Conservation (phyloP, 64 coral and sea anemone species). For the Cladopsammia gracilis region DNA sequence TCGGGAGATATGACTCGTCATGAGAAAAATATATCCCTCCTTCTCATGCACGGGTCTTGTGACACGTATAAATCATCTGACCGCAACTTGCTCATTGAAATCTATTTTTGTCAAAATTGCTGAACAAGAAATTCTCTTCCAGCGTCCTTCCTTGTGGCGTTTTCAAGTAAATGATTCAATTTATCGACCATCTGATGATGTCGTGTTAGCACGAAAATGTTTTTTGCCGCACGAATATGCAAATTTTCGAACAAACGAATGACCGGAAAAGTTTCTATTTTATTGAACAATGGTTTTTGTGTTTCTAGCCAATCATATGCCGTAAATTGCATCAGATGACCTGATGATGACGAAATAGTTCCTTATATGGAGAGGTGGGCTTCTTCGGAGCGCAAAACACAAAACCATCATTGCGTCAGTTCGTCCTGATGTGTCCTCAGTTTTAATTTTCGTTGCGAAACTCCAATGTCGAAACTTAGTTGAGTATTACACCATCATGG, state of each 20-base stretch:
- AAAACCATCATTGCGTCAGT: constrained; percentile 77
- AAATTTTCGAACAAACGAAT: constrained; percentile 10
- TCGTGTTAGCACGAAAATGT: neutral
- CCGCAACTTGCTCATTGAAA: neutral
- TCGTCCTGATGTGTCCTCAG: constrained; percentile 11
- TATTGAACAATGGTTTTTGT: constrained; percentile 41
- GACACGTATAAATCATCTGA: neutral
- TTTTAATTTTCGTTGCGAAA: constrained; percentile 43
- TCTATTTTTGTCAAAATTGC: neutral
- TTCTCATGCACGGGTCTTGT: constrained; percentile 6
- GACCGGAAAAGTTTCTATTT: neutral
- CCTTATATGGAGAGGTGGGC: constrained; percentile 65
- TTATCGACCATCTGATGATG: constrained; percentile 15
- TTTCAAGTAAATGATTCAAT: constrained; percentile 11
- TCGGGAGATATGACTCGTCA: neutral
- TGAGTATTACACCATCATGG: constrained; percentile 64
- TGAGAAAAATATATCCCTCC: neutral
- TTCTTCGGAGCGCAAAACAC: constrained; percentile 15
- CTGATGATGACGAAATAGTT: constrained; percentile 68
- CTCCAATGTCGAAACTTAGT: neutral
- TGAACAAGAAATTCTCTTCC: neutral
- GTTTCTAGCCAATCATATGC: constrained; percentile 49
- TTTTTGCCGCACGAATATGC: constrained; percentile 48
- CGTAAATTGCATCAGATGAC: constrained; percentile 75
- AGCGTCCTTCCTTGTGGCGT: neutral